phyloP scores from a whole-genome alignment of 2,113 vertebrate genomes.

The Ondatra zibethicus region DNA sequence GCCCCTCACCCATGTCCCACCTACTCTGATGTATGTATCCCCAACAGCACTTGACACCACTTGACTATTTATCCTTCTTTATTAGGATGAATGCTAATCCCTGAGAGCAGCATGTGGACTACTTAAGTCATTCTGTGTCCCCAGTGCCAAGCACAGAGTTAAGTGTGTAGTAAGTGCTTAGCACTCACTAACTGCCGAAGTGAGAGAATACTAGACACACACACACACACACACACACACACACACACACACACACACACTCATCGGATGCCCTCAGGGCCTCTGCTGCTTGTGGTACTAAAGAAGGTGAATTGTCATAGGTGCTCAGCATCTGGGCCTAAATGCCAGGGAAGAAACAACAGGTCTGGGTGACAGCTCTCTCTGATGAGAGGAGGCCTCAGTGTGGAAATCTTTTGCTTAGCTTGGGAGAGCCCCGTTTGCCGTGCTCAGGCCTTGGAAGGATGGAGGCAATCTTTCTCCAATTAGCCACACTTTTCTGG shows the following conservation, averaged over 20 bases:
- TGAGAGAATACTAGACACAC: background rate
- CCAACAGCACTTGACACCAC: background rate
- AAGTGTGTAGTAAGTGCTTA: background rate
- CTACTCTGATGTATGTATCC: background rate
- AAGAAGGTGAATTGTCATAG: background rate
- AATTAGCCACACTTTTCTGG: slow-evolving; percentile 31
- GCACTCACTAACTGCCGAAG: background rate
- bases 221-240: background rate
- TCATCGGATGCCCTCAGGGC: background rate
- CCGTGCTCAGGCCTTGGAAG: background rate
- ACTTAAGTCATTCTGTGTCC: background rate
- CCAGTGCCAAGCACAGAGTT: background rate
- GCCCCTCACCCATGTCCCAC: background rate
- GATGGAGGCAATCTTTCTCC: slow-evolving; percentile 7
- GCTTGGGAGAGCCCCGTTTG: background rate
- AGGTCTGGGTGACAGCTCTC: slow-evolving; percentile 39
- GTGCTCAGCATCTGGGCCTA: background rate
- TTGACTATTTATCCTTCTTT: background rate
- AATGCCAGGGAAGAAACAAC: slow-evolving; percentile 5
- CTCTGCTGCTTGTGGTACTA: background rate
- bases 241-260: background rate
- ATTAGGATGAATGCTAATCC: background rate
- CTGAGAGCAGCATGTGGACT: background rate
- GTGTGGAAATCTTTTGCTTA: background rate
- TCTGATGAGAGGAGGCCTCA: background rate